Percentiles rank a stretch among this genome's conserved stretches.
Conservation (phyloP, 2,797 vertebrate genomes). For the Pogoniulus pusillus region DNA sequence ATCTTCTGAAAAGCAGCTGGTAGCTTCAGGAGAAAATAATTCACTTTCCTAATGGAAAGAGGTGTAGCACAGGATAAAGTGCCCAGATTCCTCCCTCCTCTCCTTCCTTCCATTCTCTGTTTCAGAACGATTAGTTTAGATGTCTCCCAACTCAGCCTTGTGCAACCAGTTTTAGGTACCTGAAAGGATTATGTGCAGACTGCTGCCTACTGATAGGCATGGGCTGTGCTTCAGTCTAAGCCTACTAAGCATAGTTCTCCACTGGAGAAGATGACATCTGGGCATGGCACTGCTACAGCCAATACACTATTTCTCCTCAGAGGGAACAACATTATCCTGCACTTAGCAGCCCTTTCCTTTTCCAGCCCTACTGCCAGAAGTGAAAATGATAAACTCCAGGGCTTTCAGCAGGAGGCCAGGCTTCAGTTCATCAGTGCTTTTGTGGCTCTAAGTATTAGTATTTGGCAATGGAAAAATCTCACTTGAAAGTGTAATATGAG, state of each 20-base stretch:
- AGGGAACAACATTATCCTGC: background rate
- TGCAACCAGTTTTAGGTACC: background rate
- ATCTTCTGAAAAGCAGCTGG: background rate
- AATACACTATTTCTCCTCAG: background rate
- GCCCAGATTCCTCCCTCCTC: background rate
- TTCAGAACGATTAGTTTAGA: background rate
- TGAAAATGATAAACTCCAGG: background rate
- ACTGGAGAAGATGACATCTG: background rate
- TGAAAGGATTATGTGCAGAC: background rate
- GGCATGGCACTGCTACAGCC: background rate
- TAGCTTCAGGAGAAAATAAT: background rate
- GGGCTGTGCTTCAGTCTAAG: background rate
- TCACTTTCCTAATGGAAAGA: background rate
- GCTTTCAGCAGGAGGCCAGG: background rate
- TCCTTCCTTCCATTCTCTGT: background rate
- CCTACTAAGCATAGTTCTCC: background rate
- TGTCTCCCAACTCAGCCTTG: background rate
- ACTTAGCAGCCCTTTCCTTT: background rate
- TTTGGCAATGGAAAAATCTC: background rate
- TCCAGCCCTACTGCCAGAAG: background rate
- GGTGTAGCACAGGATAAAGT: background rate
- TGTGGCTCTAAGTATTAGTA: background rate
- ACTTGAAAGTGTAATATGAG: background rate
- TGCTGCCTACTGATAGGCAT: background rate
- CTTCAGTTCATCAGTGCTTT: background rate